Evolutionary conservation across 2,797 vertebrate genomes (phyloP).

Genomic region (Oceanodroma leucorhoa): DNA sequence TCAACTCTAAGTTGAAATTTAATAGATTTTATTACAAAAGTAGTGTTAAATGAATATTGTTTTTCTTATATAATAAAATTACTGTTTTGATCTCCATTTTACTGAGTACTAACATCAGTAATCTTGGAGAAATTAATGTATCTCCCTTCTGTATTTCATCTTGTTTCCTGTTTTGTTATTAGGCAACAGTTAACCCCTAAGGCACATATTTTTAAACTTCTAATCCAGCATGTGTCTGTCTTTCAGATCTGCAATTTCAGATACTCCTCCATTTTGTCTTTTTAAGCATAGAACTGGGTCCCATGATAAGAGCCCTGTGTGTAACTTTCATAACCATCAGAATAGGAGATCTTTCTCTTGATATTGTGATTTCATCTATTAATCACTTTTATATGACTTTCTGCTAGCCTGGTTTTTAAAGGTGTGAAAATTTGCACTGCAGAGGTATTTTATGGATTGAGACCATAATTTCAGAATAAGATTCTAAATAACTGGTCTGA

Average conservation of each 20-base stretch:
- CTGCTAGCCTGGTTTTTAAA: conserved; percentile 50
- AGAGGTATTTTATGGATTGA: conserved; percentile 26
- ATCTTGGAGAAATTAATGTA: not conserved
- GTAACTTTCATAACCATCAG: not conserved
- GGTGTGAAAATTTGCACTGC: conserved; percentile 60
- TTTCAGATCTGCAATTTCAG: not conserved
- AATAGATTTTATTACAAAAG: not conserved
- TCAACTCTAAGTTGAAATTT: not conserved
- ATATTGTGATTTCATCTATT: not conserved
- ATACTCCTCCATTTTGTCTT: not conserved
- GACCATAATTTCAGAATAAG: conserved; percentile 18
- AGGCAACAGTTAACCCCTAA: not conserved
- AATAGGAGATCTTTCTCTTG: not conserved
- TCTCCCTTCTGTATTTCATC: not conserved
- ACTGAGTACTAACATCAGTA: not conserved
- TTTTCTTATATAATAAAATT: not conserved
- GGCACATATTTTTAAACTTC: not conserved
- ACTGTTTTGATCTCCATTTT: not conserved
- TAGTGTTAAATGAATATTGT: not conserved
- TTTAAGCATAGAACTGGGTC: not conserved
- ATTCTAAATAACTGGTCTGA: conserved; percentile 3
- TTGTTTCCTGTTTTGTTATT: conserved; percentile 11
- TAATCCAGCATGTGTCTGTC: not conserved
- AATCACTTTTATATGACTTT: conserved; percentile 38
- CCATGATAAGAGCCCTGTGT: not conserved